Conservation (phyloP, 2,113 vertebrate species). For the Xiphophorus maculatus region DNA sequence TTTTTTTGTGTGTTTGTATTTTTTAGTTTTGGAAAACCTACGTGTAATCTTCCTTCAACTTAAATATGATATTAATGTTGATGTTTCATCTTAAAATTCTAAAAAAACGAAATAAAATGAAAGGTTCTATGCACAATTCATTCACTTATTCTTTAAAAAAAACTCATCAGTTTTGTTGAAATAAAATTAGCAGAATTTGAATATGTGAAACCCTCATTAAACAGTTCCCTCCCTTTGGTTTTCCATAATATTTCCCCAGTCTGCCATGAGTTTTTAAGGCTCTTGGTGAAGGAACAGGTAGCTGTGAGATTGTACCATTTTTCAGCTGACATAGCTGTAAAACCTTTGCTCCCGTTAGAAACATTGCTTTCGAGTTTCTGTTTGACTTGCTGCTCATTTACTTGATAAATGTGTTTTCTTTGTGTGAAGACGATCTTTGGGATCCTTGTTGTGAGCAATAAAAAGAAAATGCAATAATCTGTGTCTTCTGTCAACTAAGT, state of each 20-base stretch:
- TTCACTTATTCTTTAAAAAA: not conserved
- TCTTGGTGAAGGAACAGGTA: constrained; percentile 22
- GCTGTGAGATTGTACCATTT: constrained; percentile 28
- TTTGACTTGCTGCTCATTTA: constrained; percentile 18
- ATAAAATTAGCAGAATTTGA: not conserved
- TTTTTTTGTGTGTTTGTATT: too few relatives aligned
- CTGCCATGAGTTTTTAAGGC: constrained; percentile 29
- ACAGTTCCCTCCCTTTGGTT: not conserved
- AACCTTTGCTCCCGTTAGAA: constrained; percentile 20
- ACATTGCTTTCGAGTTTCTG: constrained; percentile 18
- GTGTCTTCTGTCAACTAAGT: constrained; percentile 37
- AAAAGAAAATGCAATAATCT: constrained; percentile 38
- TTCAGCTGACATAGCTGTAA: constrained; percentile 26
- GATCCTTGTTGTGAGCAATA: constrained; percentile 16
- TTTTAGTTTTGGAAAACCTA: not conserved
- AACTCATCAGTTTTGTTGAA: not conserved
- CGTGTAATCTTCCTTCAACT: not conserved
- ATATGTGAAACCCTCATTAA: not conserved
- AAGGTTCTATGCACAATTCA: not conserved
- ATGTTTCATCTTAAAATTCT: not conserved
- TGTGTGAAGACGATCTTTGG: constrained; percentile 30
- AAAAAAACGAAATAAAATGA: not conserved
- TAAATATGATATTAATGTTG: not conserved
- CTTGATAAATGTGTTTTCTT: constrained; percentile 28
- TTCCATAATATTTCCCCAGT: not conserved